phyloP scores from a whole-genome alignment of 2,888 invertebrate species.

The Lasioglossum figueresi region DNA sequence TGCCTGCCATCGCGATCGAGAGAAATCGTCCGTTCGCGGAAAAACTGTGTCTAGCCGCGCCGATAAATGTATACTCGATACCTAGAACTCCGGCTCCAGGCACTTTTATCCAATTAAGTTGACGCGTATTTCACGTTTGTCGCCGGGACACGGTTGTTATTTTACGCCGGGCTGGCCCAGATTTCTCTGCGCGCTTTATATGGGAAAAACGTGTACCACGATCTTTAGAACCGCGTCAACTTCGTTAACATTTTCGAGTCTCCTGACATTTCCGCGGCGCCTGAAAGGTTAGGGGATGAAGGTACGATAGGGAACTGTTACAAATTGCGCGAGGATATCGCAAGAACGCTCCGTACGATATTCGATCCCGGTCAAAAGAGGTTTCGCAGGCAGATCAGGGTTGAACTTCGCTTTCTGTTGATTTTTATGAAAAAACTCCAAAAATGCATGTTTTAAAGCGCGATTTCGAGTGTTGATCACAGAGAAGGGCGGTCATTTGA shows the following conservation, averaged over 20 bases:
- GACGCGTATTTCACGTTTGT: conserved; percentile 48
- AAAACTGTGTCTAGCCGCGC: conserved; percentile 45
- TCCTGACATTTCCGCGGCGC: conserved; percentile 27
- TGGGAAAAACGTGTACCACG: conserved; percentile 49
- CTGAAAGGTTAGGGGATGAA: conserved; percentile 27
- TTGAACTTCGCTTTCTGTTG: too few species aligned
- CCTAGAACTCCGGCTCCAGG: neutral
- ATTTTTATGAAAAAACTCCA: too few species aligned
- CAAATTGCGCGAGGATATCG: neutral
- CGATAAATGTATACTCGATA: conserved; percentile 43
- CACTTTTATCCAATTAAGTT: conserved; percentile 62
- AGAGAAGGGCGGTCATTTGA: too few species aligned
- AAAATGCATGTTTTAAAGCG: too few species aligned
- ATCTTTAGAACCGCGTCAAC: conserved; percentile 31
- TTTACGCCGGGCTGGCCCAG: conserved; percentile 49
- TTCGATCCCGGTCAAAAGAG: neutral
- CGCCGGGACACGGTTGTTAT: conserved; percentile 32
- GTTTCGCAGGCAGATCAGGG: neutral
- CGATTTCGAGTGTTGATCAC: too few species aligned
- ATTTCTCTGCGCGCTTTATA: conserved; percentile 56
- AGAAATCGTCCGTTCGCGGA: conserved; percentile 50
- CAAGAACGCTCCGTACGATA: neutral
- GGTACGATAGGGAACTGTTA: neutral
- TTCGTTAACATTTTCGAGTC: conserved; percentile 49
- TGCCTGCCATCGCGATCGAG: conserved; percentile 37